Percentiles rank a stretch among this genome's conserved stretches.
Evolutionary conservation across 2,888 invertebrate genomes (phyloP).

Genomic region (Drosophila pseudotalamancana): DNA sequence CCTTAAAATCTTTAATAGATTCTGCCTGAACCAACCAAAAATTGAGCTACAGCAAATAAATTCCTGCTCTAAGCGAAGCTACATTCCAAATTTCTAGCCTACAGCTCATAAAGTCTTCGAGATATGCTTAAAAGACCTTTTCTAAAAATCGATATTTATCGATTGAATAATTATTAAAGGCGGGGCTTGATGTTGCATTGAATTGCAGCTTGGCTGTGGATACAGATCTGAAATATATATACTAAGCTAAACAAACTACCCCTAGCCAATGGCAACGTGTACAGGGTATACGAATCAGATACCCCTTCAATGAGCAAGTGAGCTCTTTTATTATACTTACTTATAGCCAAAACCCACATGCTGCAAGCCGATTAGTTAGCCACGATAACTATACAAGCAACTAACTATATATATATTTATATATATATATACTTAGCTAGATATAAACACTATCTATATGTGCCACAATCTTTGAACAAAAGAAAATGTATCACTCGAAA

Average conservation of each 20-base stretch:
- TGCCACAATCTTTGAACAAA: conserved; percentile 4
- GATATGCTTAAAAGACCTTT: neutral
- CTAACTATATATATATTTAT: neutral
- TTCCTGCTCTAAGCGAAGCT: no score
- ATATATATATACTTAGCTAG: neutral
- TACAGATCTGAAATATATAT: neutral
- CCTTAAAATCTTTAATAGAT: no score
- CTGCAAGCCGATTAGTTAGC: conserved; percentile 20
- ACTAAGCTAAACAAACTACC: neutral
- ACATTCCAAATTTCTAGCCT: neutral
- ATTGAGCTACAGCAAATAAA: no score
- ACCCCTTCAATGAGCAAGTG: conserved; percentile 14
- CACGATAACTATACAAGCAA: conserved; percentile 16
- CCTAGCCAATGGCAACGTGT: neutral
- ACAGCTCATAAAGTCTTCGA: neutral
- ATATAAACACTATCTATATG: neutral
- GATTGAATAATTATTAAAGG: no score
- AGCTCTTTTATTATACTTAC: conserved; percentile 1
- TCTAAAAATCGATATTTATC: neutral
- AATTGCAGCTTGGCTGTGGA: no score
- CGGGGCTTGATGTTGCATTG: no score
- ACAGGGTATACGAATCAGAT: conserved; percentile 11
- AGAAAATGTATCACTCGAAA: conserved; percentile 40
- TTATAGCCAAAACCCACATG: neutral
- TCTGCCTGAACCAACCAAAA: no score